Evolutionary conservation across 1,140 invertebrate genomes (phyloP).

Genomic region (Pseudomyrmex cubaensis): DNA sequence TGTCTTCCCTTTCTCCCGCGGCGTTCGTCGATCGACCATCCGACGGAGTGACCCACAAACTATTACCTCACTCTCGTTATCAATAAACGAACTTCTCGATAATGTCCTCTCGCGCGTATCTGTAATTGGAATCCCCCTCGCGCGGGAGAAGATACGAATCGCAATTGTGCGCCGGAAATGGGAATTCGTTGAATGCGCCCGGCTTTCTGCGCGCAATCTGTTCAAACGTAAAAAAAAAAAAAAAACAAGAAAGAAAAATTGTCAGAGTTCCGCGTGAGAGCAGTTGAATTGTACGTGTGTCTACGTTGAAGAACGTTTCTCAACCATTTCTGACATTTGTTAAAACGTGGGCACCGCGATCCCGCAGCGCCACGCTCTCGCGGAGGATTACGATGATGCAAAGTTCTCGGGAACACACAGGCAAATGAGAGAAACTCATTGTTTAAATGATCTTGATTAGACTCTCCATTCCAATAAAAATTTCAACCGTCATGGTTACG

Average conservation of each 20-base stretch:
- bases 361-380: too few species aligned
- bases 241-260: too few species aligned
- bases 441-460: too few species aligned
- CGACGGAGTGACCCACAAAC: slow-evolving; percentile 29
- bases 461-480: too few species aligned
- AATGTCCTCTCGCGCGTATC: slow-evolving; percentile 40
- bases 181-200: slow-evolving; percentile 35
- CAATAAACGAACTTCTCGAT: slow-evolving; percentile 49
- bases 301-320: background rate
- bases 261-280: background rate
- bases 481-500: too few species aligned
- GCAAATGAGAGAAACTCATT: too few species aligned
- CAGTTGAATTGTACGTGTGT: background rate
- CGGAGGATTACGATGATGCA: background rate
- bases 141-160: slow-evolving; percentile 25
- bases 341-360: background rate
- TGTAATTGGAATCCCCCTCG: slow-evolving; percentile 34
- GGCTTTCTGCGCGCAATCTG: background rate
- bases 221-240: background rate
- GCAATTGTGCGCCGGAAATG: slow-evolving; percentile 43
- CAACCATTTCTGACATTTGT: background rate
- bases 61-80: slow-evolving; percentile 37
- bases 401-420: background rate
- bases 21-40: slow-evolving; percentile 16
- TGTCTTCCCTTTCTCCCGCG: slow-evolving; percentile 4